phyloP scores from a whole-genome alignment of 2,888 invertebrate genomes.

The Yponomeuta sedellus region DNA sequence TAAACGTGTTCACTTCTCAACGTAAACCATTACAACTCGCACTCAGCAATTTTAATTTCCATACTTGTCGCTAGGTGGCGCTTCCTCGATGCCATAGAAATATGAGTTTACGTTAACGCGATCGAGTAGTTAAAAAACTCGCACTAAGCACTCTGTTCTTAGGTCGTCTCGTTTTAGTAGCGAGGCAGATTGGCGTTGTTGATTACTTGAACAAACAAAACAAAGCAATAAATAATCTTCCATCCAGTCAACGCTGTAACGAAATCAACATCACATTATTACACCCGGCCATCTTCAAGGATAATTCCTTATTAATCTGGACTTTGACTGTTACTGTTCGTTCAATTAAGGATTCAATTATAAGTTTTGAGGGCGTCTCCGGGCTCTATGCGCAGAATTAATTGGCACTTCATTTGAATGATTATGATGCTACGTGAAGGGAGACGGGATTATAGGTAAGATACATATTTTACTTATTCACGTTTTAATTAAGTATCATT shows the following conservation, averaged over 20 bases:
- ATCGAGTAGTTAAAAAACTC: too few relatives aligned
- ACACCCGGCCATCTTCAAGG: conserved; percentile 11
- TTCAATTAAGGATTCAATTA: conserved; percentile 61
- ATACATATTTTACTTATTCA: neutral
- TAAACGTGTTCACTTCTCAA: too few relatives aligned
- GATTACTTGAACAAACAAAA: neutral
- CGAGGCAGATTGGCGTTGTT: neutral
- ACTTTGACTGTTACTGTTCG: conserved; percentile 56
- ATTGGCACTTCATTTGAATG: conserved; percentile 33
- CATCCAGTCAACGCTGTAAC: neutral
- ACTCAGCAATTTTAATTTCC: too few relatives aligned
- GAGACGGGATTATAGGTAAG: neutral
- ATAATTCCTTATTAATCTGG: conserved; percentile 43
- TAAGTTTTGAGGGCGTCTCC: conserved; percentile 49
- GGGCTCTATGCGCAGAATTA: conserved; percentile 37
- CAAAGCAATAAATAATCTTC: neutral
- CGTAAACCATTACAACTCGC: too few relatives aligned
- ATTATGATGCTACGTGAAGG: neutral
- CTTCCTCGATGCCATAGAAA: too few relatives aligned
- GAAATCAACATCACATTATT: conserved; percentile 5
- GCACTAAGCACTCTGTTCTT: too few relatives aligned
- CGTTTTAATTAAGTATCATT: too few relatives aligned
- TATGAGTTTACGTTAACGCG: too few relatives aligned
- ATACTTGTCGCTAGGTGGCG: too few relatives aligned
- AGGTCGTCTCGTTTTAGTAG: neutral